Evolutionary conservation across 2,797 vertebrate species (phyloP), one percentile per base, ranked within the genome.

Genomic region (Craterocephalus amniculus): DNA sequence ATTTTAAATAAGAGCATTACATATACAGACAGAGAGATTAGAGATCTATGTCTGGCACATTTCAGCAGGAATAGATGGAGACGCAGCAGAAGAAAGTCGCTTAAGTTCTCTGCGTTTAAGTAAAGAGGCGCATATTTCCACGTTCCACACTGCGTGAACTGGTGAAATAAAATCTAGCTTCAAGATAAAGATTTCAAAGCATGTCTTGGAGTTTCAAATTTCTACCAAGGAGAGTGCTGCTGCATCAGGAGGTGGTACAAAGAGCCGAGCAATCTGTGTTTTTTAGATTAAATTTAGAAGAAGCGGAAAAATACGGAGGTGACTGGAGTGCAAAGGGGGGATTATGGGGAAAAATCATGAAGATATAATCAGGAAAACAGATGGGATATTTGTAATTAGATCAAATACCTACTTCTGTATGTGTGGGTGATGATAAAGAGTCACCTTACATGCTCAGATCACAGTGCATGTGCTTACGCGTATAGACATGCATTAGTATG

Each of bases 261-360:
- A 70, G 45, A 73, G 66, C 54, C 16, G 32, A 67, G 64, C 72
- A 60, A 78, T 76, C 64, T 76, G 76, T 62, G 58, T 65, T 81
- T 74, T 61, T 56, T 12, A 58, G 72, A 54, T 52, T 58, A 40
- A 76, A 73, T 56, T 40, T 40, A 40, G 16, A 40, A 35, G 3
- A 35, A 35, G n/a, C n/a, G n/a, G 58, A 72, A 58, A 81, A 38
- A 38, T 70, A 70, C 66, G n/a, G 18, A 48, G 58, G 63, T n/a
- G 55, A 69, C 20, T 0, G 2, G 40, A 51, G 55, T 24, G 70
- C 5, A 1, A 40, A 64, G 49, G 45, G 26, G 48, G 6, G 24
- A 60, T 55, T 14, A 45, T 36, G 11, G 31, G 14, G 24, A 61
- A 75, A 67, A 78, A 77, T 86, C 78, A n/a, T 81, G 14, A 18